phyloP scores from a whole-genome alignment of 2,113 vertebrate species.

The Sinocyclocheilus rhinocerous region DNA sequence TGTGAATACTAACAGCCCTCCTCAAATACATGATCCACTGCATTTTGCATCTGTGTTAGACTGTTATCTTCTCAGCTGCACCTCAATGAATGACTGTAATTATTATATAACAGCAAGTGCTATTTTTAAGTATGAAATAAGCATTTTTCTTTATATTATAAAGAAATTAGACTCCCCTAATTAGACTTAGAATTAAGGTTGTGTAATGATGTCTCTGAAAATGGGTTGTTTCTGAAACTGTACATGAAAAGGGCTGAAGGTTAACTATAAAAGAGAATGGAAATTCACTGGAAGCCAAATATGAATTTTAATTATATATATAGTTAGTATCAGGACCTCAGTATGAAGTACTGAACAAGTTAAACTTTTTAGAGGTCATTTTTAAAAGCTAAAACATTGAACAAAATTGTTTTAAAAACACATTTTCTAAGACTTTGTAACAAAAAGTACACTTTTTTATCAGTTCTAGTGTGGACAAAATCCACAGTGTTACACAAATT shows the following conservation, averaged over 20 bases:
- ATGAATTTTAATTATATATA: constrained; percentile 35
- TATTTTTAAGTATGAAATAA: background rate
- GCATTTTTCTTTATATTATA: background rate
- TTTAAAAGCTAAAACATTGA: background rate
- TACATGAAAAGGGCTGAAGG: constrained; percentile 63
- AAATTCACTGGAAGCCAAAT: constrained; percentile 40
- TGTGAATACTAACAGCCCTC: constrained; percentile 13
- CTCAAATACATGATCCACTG: background rate
- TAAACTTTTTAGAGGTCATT: background rate
- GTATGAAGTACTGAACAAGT: background rate
- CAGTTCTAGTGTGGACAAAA: background rate
- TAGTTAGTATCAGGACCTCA: background rate
- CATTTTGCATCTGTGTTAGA: background rate
- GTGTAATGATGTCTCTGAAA: constrained; percentile 56
- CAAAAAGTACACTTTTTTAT: background rate
- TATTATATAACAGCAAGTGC: background rate
- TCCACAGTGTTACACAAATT: background rate
- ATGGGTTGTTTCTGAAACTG: constrained; percentile 49
- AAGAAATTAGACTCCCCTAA: constrained; percentile 63
- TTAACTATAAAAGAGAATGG: constrained; percentile 45
- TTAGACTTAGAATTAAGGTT: constrained; percentile 67
- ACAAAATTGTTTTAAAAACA: background rate
- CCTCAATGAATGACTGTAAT: background rate
- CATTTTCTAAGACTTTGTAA: background rate
- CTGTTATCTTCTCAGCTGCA: background rate